Evolutionary conservation across 2,888 invertebrate species (phyloP), one percentile per base, ranked within the genome.

Genomic region (Hermodice carunculata): DNA sequence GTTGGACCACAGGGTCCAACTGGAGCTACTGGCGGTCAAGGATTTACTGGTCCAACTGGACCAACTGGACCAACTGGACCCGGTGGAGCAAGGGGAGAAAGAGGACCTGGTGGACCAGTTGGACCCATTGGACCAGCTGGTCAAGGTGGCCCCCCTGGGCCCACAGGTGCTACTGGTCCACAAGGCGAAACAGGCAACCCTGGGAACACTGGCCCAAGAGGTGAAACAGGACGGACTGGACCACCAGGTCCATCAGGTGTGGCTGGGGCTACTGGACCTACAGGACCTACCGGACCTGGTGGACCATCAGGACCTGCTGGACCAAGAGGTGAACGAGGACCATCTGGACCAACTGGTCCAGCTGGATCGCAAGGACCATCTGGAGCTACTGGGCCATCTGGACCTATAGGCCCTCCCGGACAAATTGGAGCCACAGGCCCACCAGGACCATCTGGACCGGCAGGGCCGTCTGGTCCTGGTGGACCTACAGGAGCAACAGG

Each of bases 1-100:
- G 88, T 90, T 11, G 94, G 94, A 74, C 75, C 78, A 37, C 63
- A 72, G 17, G 66, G 68, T 48, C 53, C 64, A 1, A 42, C 79
- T 78, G 82, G 82, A 46, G 63, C 71, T n/a, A 43, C 31, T 17
- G 67, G 67, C 24, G 28, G 28, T 29, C 54, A 37, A 56, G 67
- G 34, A 40, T 26, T 34, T 5, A 51, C 37, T 29, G 60, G 60
- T 42, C 72, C 75, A 58, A 88, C 90, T 11, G 94, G 94, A 74
- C 75, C 78, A 37, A 62, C 73, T n/a, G 66, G 68, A 52, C 53
- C 64, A 1, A 42, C 79, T 78, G 82, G 82, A 46, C 63, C 71
- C 3, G 40, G 74, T 2, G 66, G 66, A 26, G n/a, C 49, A 17
- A 4, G 49, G 5, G 66, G 66, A 31, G 34, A 42, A 24, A 31